Conservation (phyloP, 2,797 vertebrate genomes). For the Xenentodon cancila region DNA sequence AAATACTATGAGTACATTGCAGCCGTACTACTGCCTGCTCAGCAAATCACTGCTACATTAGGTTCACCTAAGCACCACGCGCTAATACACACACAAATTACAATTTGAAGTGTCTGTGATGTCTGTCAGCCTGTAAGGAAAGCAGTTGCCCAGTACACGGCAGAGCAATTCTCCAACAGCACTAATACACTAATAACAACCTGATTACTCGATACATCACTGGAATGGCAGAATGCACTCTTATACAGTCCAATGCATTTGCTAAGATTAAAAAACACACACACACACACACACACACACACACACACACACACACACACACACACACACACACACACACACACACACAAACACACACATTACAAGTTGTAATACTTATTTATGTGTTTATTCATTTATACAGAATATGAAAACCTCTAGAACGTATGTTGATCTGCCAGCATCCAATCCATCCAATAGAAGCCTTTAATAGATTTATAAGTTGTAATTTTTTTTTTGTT, state of each 20-base stretch:
- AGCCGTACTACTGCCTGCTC: constrained; percentile 73
- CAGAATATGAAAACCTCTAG: constrained; percentile 6
- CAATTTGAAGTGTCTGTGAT: constrained; percentile 46
- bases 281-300: background rate
- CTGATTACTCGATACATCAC: constrained; percentile 34
- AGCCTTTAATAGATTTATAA: constrained; percentile 46
- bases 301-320: background rate
- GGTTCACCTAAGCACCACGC: constrained; percentile 70
- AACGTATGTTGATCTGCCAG: constrained; percentile 18
- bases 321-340: background rate
- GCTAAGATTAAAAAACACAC: constrained; percentile 10
- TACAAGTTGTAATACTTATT: background rate
- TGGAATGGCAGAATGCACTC: constrained; percentile 20
- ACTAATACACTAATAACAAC: constrained; percentile 62
- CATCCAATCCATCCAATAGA: constrained; percentile 28
- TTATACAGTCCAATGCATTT: constrained; percentile 18
- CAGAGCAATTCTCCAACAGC: constrained; percentile 45
- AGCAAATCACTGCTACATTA: constrained; percentile 79
- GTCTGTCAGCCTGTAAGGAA: constrained; percentile 69
- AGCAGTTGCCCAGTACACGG: constrained; percentile 55
- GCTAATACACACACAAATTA: constrained; percentile 56
- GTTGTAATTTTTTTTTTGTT: background rate
- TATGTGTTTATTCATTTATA: constrained; percentile 18
- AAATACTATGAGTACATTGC: constrained; percentile 80
- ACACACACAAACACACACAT: background rate